Evolutionary conservation across 2,888 invertebrate species (phyloP).

Genomic region (Sesia bembeciformis): DNA sequence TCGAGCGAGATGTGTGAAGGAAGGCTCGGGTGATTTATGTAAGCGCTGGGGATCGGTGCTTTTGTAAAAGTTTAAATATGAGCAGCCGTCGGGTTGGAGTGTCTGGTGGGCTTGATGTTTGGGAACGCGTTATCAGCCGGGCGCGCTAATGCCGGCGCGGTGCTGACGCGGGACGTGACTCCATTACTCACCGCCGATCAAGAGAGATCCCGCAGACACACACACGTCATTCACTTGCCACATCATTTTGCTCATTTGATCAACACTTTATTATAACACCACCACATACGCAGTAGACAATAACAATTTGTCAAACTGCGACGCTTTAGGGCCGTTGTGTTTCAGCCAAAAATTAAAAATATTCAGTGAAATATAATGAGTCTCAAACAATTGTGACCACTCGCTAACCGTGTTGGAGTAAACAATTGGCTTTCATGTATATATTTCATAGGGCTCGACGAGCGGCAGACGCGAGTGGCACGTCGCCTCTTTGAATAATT

Average conservation of each 20-base stretch:
- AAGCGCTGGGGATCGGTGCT: conserved; percentile 33
- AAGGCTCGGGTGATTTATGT: conserved; percentile 59
- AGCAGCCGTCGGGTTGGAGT: conserved; percentile 19
- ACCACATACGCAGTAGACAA: too few species aligned
- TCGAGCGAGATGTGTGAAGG: conserved; percentile 58
- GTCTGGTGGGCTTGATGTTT: conserved; percentile 8
- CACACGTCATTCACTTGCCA: conserved; percentile 6
- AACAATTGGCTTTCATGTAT: conserved; percentile 31
- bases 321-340: too few species aligned
- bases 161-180: conserved; percentile 11
- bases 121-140: background rate
- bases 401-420: conserved; percentile 22
- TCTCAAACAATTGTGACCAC: background rate
- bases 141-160: conserved; percentile 5
- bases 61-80: conserved; percentile 65
- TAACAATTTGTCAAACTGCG: too few species aligned
- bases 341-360: too few species aligned
- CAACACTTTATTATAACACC: background rate
- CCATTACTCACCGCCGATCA: conserved; percentile 7
- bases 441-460: conserved; percentile 9
- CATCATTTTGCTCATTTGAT: background rate
- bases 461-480: conserved; percentile 19
- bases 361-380: conserved; percentile 6
- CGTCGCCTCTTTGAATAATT: conserved; percentile 8
- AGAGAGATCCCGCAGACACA: conserved; percentile 1